A percentile compares a stretch with the other conserved stretches of the same genome.
Evolutionary conservation across 64 coral and sea anemone genomes (phyloP).

Genomic region (Pocillopora damicornis): DNA sequence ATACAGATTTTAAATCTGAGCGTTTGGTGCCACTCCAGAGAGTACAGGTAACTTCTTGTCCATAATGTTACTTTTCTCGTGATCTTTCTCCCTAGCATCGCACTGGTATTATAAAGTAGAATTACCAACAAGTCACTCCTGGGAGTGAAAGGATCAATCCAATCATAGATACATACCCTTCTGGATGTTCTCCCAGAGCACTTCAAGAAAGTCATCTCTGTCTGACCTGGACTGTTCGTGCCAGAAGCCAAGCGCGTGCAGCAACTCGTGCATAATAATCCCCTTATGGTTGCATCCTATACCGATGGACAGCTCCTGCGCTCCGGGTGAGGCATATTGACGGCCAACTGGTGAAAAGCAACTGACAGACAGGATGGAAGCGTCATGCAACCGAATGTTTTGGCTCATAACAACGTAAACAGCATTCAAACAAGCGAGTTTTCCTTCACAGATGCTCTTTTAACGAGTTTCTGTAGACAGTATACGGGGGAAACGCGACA

Average conservation of each 20-base stretch:
- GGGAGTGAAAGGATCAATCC: too few species aligned
- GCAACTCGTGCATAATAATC: constrained; percentile 50
- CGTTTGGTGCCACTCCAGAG: background rate
- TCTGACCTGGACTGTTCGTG: constrained; percentile 68
- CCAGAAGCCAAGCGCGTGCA: constrained; percentile 64
- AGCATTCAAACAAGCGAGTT: too few species aligned
- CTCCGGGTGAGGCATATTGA: background rate
- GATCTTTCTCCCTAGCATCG: too few species aligned
- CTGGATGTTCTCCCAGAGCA: constrained; percentile 51
- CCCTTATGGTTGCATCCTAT: constrained; percentile 31
- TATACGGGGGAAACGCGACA: too few species aligned
- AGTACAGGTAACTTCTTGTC: background rate
- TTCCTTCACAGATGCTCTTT: too few species aligned
- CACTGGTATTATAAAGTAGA: too few species aligned
- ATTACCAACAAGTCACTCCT: too few species aligned
- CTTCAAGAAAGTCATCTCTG: constrained; percentile 40
- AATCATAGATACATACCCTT: constrained; percentile 8
- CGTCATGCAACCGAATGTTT: background rate
- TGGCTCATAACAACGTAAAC: background rate
- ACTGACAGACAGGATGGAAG: constrained; percentile 5
- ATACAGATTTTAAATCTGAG: background rate
- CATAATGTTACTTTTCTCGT: background rate
- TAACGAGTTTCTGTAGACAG: too few species aligned
- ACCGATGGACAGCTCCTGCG: constrained; percentile 47
- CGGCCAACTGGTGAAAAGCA: constrained; percentile 49